Conservation (phyloP, 2,888 invertebrate species). For the Hemaris fuciformis region DNA sequence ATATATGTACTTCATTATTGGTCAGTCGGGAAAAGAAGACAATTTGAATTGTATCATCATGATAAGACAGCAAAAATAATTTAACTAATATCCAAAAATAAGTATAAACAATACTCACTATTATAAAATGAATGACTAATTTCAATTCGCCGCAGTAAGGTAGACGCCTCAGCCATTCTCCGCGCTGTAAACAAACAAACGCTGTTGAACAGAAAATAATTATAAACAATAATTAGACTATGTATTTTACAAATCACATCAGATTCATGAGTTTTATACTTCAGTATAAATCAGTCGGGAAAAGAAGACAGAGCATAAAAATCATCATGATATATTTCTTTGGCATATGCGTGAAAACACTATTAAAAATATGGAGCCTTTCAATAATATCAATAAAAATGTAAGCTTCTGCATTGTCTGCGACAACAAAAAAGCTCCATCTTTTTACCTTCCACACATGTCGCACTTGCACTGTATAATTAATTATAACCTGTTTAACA, state of each 20-base stretch:
- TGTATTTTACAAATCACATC: slow-evolving; percentile 10
- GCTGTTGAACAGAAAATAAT: not conserved
- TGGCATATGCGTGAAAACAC: not conserved
- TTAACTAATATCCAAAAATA: not conserved
- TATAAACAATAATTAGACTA: not conserved
- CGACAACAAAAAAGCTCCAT: not conserved
- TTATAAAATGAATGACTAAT: not conserved
- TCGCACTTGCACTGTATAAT: too few relatives aligned
- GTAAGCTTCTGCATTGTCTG: not conserved
- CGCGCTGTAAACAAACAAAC: not conserved
- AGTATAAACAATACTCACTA: not conserved
- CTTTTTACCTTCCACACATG: not conserved
- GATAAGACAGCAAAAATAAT: slow-evolving; percentile 10
- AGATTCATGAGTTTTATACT: slow-evolving; percentile 32
- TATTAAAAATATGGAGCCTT: not conserved
- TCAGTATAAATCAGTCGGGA: slow-evolving; percentile 70
- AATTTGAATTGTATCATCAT: slow-evolving; percentile 28
- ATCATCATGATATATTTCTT: not conserved
- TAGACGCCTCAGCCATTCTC: not conserved
- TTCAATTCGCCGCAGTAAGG: not conserved
- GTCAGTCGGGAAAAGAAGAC: slow-evolving; percentile 76
- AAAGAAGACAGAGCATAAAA: slow-evolving; percentile 68
- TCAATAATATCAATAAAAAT: not conserved
- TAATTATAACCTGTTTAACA: too few relatives aligned
- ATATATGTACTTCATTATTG: slow-evolving; percentile 52